These are phyloP conservation scores for Pampusana beccarii DNA, from an alignment of 2,113 vertebrate genomes.

Conservation along the genomic window DNA sequence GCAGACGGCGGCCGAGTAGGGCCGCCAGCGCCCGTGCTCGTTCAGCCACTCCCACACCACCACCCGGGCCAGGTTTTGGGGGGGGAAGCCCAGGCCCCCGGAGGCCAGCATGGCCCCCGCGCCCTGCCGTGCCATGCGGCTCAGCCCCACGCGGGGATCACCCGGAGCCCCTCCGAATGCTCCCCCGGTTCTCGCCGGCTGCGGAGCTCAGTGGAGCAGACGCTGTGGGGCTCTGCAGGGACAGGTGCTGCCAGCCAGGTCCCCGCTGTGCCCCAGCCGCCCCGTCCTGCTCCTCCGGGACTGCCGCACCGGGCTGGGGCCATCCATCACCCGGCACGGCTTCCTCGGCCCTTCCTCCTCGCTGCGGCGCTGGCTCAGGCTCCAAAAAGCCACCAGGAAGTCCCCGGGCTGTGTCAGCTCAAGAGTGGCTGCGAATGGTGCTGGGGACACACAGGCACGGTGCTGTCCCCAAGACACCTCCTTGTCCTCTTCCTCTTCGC, in stretches of 20 bases:
- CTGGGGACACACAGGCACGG: not conserved
- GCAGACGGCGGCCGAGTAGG: conserved; percentile 90
- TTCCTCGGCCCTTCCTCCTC: not conserved
- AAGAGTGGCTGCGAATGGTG: rapidly evolving
- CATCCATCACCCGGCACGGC: conserved; percentile 17
- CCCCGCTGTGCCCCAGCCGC: not conserved
- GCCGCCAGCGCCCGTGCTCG: conserved; percentile 92
- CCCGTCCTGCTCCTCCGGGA: not conserved
- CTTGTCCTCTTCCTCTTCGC: not conserved
- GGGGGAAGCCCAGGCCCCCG: conserved; percentile 83
- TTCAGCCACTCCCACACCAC: conserved; percentile 99
- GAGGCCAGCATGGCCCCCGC: conserved; percentile 66
- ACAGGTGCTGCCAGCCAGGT: not conserved
- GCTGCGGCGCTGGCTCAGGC: not conserved
- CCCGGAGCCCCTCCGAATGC: not conserved
- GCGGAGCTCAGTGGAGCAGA: not conserved
- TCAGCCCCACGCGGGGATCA: not conserved
- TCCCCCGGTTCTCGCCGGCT: rapidly evolving
- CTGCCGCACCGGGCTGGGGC: not conserved
- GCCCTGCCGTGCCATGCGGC: conserved; percentile 72
- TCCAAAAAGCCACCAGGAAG: not conserved
- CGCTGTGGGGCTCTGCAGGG: not conserved
- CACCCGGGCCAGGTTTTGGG: conserved; percentile 90
- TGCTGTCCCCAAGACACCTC: not conserved
- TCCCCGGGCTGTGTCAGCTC: not conserved